These are phyloP conservation scores for Chiloscyllium punctatum DNA, from an alignment of 2,797 vertebrate species.

Conservation along the genomic window DNA sequence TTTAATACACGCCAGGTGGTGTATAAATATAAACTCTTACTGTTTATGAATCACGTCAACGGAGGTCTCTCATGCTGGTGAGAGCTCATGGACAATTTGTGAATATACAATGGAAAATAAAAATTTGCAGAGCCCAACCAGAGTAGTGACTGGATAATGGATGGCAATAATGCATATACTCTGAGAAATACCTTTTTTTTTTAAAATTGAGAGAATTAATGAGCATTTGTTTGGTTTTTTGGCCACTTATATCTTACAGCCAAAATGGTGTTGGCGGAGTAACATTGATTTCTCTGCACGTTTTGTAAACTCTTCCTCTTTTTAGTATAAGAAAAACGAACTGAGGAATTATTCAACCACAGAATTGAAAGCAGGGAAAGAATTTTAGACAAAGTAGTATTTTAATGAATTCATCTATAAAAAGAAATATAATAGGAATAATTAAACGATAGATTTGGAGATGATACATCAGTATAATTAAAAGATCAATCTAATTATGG, in stretches of 20 bases:
- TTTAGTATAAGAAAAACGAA: background rate
- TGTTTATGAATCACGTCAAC: too few relatives aligned
- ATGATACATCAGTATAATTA: slow-evolving; percentile 33
- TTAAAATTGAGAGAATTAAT: background rate
- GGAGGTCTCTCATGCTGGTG: background rate
- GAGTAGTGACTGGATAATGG: background rate
- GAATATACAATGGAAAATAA: background rate
- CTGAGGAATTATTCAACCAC: background rate
- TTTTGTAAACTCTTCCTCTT: background rate
- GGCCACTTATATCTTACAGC: background rate
- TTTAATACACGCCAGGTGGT: too few relatives aligned
- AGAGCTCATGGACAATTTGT: background rate
- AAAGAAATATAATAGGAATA: slow-evolving; percentile 26
- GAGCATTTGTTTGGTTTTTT: background rate
- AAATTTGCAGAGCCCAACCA: too few relatives aligned
- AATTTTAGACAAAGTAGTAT: background rate
- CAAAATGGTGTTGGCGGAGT: too few relatives aligned
- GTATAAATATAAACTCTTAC: too few relatives aligned
- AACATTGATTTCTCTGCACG: background rate
- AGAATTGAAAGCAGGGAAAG: background rate
- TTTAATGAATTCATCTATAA: slow-evolving; percentile 19
- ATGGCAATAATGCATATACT: background rate
- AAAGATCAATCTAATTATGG: slow-evolving; percentile 28
- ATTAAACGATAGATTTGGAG: slow-evolving; percentile 30
- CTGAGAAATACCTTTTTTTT: background rate